phyloP scores from a whole-genome alignment of 2,113 vertebrate species.

The Cinclus cinclus region DNA sequence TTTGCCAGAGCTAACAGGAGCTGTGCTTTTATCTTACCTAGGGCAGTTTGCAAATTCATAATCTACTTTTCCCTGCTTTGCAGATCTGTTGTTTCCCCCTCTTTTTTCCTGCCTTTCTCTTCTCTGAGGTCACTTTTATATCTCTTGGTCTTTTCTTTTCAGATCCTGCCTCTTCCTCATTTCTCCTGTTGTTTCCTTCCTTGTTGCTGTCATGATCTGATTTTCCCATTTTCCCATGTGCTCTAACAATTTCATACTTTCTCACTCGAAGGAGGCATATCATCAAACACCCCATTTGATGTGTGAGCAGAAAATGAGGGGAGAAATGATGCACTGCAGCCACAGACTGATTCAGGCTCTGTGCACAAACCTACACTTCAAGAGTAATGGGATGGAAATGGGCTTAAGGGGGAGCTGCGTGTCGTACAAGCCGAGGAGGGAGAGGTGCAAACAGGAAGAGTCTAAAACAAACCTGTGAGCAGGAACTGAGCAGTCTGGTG shows the following conservation, averaged over 20 bases:
- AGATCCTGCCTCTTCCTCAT: background rate
- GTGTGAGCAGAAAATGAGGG: background rate
- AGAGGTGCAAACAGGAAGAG: background rate
- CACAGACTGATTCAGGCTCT: background rate
- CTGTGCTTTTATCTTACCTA: background rate
- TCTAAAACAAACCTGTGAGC: background rate
- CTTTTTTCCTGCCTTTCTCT: background rate
- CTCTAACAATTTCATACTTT: slow-evolving; percentile 37
- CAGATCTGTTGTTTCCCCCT: background rate
- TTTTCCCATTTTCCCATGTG: slow-evolving; percentile 49
- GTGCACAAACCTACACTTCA: background rate
- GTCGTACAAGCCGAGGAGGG: background rate
- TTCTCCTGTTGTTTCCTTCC: background rate
- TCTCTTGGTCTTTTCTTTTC: background rate
- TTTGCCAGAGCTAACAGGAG: background rate
- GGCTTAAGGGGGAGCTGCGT: background rate
- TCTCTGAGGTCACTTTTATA: background rate
- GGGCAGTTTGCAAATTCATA: background rate
- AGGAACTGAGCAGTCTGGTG: background rate
- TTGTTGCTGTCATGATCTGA: background rate
- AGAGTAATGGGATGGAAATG: background rate
- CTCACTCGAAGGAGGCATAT: slow-evolving; percentile 8
- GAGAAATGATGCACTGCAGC: background rate
- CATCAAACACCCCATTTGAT: background rate
- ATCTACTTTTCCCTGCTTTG: background rate